phyloP scores from a whole-genome alignment of 1,140 invertebrate species.

The Conus ventricosus region DNA sequence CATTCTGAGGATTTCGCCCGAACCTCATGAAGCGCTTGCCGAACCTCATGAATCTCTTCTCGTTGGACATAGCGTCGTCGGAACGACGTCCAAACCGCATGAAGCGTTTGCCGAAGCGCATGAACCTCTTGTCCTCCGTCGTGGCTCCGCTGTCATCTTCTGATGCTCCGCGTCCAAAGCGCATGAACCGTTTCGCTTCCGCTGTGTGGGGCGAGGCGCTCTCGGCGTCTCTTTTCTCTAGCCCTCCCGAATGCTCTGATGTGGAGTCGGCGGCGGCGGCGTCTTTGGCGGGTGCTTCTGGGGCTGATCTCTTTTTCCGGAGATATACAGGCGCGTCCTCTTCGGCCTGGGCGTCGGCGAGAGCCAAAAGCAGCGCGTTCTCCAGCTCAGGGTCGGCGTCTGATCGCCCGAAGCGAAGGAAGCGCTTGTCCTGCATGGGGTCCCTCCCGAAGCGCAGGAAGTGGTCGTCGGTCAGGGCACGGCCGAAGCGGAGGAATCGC shows the following conservation, averaged over 20 bases:
- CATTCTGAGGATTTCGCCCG: constrained; percentile 40
- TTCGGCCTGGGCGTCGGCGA: background rate
- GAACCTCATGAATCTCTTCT: constrained; percentile 43
- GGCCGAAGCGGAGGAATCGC: constrained; percentile 48
- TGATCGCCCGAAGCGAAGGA: constrained; percentile 62
- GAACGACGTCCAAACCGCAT: constrained; percentile 25
- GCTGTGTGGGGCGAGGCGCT: background rate
- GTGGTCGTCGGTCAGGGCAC: constrained; percentile 43
- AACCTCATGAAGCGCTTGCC: constrained; percentile 62
- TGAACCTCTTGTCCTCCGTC: background rate
- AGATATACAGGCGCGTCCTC: constrained; percentile 22
- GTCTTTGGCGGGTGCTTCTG: background rate
- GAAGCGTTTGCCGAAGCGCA: constrained; percentile 26
- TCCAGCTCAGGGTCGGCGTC: constrained; percentile 40
- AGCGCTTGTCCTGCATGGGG: constrained; percentile 54
- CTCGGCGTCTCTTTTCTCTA: background rate
- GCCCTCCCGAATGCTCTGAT: background rate
- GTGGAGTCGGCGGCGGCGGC: background rate
- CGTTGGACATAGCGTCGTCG: background rate
- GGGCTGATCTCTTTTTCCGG: constrained; percentile 28
- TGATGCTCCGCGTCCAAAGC: too few relatives aligned
- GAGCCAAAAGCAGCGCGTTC: background rate
- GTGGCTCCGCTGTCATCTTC: background rate
- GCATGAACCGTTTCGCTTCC: background rate
- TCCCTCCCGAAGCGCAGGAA: constrained; percentile 47